phyloP scores from a whole-genome alignment of 2,797 vertebrate species.

The Channallabes apus region DNA sequence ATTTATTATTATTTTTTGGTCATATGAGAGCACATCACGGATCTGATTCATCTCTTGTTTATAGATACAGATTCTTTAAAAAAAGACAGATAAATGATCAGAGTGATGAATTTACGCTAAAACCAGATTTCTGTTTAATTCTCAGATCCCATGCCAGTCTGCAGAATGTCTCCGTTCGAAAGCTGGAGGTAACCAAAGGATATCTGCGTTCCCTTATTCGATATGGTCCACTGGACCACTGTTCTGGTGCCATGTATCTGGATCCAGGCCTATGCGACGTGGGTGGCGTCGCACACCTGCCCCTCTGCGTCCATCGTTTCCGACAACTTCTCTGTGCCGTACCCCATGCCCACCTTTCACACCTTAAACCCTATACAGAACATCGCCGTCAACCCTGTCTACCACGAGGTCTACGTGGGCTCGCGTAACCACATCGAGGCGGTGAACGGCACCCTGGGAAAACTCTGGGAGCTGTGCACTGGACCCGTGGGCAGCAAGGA shows the following conservation, averaged over 20 bases:
- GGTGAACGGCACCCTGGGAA: conserved; percentile 60
- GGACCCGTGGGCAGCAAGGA: conserved; percentile 79
- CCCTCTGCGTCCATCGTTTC: conserved; percentile 67
- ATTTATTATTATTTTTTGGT: neutral
- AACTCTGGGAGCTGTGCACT: conserved; percentile 74
- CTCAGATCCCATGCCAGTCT: conserved; percentile 52
- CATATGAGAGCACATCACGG: too few relatives aligned
- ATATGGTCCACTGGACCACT: conserved; percentile 72
- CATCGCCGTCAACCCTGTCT: conserved; percentile 72
- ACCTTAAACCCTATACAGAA: conserved; percentile 80
- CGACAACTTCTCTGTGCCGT: conserved; percentile 81
- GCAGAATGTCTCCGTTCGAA: conserved; percentile 65
- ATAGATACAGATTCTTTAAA: neutral
- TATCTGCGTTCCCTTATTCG: conserved; percentile 56
- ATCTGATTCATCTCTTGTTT: neutral
- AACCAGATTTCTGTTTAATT: neutral
- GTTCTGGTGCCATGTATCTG: conserved; percentile 71
- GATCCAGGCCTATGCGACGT: conserved; percentile 66
- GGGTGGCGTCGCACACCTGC: conserved; percentile 72
- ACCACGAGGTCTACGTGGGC: conserved; percentile 79
- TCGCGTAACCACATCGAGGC: conserved; percentile 81
- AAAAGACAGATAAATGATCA: neutral
- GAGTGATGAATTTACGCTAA: neutral
- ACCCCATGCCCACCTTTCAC: conserved; percentile 79
- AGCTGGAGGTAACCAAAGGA: conserved; percentile 68